Base-by-base conservation (phyloP, 2,113 vertebrate genomes). In the Martes martes region DNA sequence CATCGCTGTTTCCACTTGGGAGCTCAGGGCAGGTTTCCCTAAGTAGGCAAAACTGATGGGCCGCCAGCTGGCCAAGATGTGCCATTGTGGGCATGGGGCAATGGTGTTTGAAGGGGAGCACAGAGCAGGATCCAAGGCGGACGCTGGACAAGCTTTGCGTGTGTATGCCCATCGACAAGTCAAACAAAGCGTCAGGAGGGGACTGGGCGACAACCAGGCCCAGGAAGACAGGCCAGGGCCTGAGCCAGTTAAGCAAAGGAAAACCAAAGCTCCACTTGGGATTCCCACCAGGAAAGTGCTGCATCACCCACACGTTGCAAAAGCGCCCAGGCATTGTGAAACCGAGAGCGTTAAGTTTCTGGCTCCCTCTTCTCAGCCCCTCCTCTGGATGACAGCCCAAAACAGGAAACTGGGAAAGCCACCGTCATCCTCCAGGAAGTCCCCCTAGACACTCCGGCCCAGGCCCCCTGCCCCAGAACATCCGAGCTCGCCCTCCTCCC, bases 71-170 rank as follows among this genome's bases (percentile, higher is more conserved):
- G 42, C 52, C 18, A 55, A 31, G 50, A 31, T 26, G 1, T 31
- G 59, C 55, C 63, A 3, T 4, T 0, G 10, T 1, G 24, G 45
- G n/a, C 26, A 24, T 18, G 2, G 14, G 74, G 31, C 31, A 31
- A 65, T 0, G 0, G 39, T 16, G 18, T 31, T 28, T 50, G 4
- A 31, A 31, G 23, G 78, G 21, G 42, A 39, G 61, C 4, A 3
- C 39, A 19, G 13, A 14, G 74, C 33, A 57, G 91, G 18, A 76
- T 11, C 15, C 36, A 21, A 39, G 42, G 16, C 1, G 11, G 39
- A 5, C 2, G 0, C 39, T 4, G 52, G 76, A 36, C 67, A 42
- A 18, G 33, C 18, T 31, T 13, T 26, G 19, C 24, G 18, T 11
- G 2, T 3, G 24, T 3, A 2, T 33, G 31, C 1, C 4, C 7